Percentiles rank a stretch among this genome's conserved stretches.
Conservation (phyloP, 1,140 invertebrate species). For the Lucilia cuprina region DNA sequence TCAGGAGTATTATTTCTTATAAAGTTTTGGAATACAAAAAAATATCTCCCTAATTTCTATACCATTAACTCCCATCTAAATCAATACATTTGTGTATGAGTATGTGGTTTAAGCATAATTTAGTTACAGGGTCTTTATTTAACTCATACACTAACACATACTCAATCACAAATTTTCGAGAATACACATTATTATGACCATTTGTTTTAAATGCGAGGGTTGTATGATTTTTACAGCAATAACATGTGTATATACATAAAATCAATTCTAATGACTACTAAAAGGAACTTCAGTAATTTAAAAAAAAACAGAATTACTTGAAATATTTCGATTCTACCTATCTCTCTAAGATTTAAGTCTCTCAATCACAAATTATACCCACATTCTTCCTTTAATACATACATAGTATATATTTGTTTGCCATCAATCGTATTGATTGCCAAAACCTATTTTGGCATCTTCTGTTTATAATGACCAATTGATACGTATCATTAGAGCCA, state of each 20-base stretch:
- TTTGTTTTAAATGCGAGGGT: not conserved
- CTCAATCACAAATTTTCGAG: not conserved
- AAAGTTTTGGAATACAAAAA: too few species aligned
- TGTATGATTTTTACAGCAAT: not conserved
- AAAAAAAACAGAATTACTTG: too few species aligned
- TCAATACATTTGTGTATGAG: not conserved
- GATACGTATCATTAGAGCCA: not conserved
- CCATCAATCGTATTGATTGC: not conserved
- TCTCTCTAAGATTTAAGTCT: too few species aligned
- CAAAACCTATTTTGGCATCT: not conserved
- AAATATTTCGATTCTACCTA: too few species aligned
- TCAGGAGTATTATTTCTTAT: too few species aligned
- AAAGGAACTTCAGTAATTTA: too few species aligned
- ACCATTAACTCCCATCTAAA: too few species aligned
- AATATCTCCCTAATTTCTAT: too few species aligned
- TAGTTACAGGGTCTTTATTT: not conserved
- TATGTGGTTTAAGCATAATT: not conserved
- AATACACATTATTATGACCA: not conserved
- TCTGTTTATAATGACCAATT: constrained; percentile 6
- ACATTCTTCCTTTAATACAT: not conserved
- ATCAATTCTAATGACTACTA: too few species aligned
- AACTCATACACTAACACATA: not conserved
- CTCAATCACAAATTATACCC: too few species aligned
- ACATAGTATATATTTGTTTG: too few species aligned
- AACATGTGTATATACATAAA: too few species aligned